These are phyloP conservation scores for Chloropsis cyanopogon DNA, from an alignment of 2,113 vertebrate genomes.

Conservation along the genomic window DNA sequence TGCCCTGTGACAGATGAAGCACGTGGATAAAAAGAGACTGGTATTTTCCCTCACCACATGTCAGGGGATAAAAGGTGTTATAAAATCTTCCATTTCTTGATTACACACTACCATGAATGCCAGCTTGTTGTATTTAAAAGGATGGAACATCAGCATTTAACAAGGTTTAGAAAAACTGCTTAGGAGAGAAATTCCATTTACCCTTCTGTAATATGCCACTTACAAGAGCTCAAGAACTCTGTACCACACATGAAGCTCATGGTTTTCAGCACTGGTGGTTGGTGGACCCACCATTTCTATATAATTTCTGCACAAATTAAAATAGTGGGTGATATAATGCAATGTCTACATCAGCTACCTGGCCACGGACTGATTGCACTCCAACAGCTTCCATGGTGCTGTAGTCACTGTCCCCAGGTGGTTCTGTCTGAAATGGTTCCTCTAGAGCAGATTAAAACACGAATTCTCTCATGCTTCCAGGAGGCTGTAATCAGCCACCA, in stretches of 20 bases:
- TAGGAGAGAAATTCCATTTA: background rate
- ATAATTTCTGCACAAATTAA: background rate
- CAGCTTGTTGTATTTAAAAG: constrained; percentile 86
- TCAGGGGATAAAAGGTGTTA: constrained; percentile 35
- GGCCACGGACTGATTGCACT: background rate
- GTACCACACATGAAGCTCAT: background rate
- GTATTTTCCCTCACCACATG: constrained; percentile 10
- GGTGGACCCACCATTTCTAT: background rate
- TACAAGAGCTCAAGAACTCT: background rate
- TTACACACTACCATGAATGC: constrained; percentile 69
- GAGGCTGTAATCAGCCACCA: background rate
- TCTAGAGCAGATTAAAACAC: background rate
- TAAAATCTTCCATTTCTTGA: constrained; percentile 48
- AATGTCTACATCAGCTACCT: background rate
- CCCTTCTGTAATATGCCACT: background rate
- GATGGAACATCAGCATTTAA: constrained; percentile 78
- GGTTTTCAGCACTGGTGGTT: background rate
- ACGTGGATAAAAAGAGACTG: background rate
- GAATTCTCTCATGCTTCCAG: background rate
- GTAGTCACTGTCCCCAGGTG: too few relatives aligned
- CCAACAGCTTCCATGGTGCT: background rate
- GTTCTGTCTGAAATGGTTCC: background rate
- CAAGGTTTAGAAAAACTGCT: constrained; percentile 69
- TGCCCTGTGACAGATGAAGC: background rate
- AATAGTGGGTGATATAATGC: background rate